Evolutionary conservation across 2,888 invertebrate genomes (phyloP).

Genomic region (Noctua fimbriata): DNA sequence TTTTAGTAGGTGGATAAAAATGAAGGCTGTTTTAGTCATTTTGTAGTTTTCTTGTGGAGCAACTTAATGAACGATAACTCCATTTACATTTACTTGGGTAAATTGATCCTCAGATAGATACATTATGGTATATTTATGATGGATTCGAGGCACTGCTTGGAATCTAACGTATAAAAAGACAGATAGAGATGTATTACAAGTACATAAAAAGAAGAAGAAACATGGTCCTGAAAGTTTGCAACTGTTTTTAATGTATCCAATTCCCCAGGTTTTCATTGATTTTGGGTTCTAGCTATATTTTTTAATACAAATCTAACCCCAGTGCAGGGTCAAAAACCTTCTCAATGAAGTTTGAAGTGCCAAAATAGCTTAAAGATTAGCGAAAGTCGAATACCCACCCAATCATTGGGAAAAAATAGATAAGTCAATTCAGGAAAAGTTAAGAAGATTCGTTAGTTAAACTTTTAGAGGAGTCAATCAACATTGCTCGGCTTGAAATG

Average conservation of each 20-base stretch:
- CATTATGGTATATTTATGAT: background rate
- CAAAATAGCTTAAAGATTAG: slow-evolving; percentile 33
- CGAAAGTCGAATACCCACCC: slow-evolving; percentile 11
- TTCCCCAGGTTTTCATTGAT: background rate
- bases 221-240: background rate
- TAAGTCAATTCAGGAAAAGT: slow-evolving; percentile 38
- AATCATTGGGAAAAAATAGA: slow-evolving; percentile 39
- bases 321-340: background rate
- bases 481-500: slow-evolving; percentile 37
- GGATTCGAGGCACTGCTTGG: background rate
- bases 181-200: background rate
- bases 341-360: slow-evolving; percentile 1
- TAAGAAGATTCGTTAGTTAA: slow-evolving; percentile 44
- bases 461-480: slow-evolving; percentile 49
- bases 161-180: background rate
- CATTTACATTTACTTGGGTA: background rate
- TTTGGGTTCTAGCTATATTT: background rate
- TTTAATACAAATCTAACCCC: too few relatives aligned
- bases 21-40: background rate
- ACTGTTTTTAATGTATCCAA: background rate
- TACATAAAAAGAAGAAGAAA: background rate
- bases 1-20: slow-evolving; percentile 7
- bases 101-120: background rate
- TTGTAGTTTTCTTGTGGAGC: background rate
- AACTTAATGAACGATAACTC: background rate